Evolutionary conservation across 92 coral and sea anemone species (phyloP), one percentile per base, ranked within the genome.

Genomic region (Phenganax marumi): DNA sequence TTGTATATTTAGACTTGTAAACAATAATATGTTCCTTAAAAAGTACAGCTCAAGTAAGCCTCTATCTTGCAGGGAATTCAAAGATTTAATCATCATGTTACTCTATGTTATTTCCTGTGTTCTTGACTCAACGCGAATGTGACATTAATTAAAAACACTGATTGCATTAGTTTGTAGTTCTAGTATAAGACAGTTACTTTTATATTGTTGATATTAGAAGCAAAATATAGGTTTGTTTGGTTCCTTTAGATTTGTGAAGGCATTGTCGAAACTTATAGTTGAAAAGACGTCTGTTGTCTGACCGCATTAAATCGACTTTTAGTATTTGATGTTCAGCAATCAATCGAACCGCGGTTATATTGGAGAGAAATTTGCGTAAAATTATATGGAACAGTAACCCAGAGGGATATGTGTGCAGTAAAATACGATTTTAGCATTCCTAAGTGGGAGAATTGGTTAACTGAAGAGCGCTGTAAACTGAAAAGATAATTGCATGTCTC

Each of bases 141-240:
- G 72, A 66, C 72, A 66, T 25, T 23, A 66, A 66, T 66, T 66
- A 66, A 25, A 66, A 24, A 11, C 72, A 66, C n/a, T n/a, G n/a
- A n/a, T 62, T 62, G 26, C 68, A 62, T 62, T 66, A 22, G 24
- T 62, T 66, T 6, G 24, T 66, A 66, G 43, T 66, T 33, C 49
- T 49, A 25, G 72, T 12, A n/a, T n/a, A 23, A 66, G 43, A 49
- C 3, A 25, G 8, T 33, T 8, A 10, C 18, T 14, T 25, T 66
- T 25, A 10, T 3, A 25, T 8, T 6, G 16, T 6, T n/a, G 50
- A 66, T 25, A 2, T 25, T 66, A 12, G 26, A 66, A 49, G 43
- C 72, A 66, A 66, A 66, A 66, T 66, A 33, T 66, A 33, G 43
- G 4, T 9, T 14, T 9, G 46, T 66, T 49, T 25, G 50, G 49